Conservation (phyloP, 2,888 invertebrate genomes). For the Stenoptilia bipunctidactyla region DNA sequence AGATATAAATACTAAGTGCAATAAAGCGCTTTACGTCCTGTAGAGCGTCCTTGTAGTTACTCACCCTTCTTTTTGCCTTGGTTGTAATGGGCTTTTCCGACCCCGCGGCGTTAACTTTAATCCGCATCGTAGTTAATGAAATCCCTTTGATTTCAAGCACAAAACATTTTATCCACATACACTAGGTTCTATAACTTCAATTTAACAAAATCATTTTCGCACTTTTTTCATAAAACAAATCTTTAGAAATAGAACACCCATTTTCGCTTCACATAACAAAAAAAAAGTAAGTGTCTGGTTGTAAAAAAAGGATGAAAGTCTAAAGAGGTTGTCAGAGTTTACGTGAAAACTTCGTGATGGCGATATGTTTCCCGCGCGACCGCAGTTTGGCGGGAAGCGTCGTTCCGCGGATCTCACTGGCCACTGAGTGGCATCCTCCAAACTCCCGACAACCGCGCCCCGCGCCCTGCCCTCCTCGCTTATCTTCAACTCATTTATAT, state of each 20-base stretch:
- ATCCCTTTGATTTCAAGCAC: constrained; percentile 2
- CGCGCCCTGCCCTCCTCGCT: constrained; percentile 2
- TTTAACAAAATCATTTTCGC: too few species aligned
- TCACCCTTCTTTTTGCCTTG: constrained; percentile 51
- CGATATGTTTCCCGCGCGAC: background rate
- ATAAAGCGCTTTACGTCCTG: too few species aligned
- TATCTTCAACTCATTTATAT: too few species aligned
- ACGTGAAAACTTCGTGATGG: background rate
- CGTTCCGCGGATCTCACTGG: background rate
- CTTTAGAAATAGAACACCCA: too few species aligned
- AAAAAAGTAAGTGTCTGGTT: background rate
- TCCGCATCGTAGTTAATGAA: constrained; percentile 28
- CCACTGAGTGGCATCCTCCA: background rate
- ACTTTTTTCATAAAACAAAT: too few species aligned
- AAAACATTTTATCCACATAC: constrained; percentile 2
- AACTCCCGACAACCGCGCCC: background rate
- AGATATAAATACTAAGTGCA: too few species aligned
- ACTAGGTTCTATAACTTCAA: too few species aligned
- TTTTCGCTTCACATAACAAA: background rate
- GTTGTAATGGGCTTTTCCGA: constrained; percentile 30
- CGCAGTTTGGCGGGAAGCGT: background rate
- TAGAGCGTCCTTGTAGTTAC: too few species aligned
- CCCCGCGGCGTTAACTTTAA: constrained; percentile 30
- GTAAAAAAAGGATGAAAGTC: too few species aligned
- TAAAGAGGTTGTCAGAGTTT: too few species aligned